Base-by-base conservation (phyloP, 2,888 invertebrate species). In the Toxonevra muliebris region DNA sequence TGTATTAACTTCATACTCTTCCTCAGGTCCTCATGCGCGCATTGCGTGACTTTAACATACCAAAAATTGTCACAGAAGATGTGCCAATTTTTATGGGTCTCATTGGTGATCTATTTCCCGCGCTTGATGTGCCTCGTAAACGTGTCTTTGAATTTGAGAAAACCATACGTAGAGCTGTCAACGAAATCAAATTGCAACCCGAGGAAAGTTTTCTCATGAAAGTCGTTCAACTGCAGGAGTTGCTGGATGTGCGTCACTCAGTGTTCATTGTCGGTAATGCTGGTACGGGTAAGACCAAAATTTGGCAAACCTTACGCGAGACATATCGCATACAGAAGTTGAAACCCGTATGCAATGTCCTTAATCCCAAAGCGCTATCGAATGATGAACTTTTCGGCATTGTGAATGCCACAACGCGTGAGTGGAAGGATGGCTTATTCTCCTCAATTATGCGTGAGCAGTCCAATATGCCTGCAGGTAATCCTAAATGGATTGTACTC, bases 361-460 rank as follows among this genome's bases (percentile, higher is more conserved):
- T 98, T 30, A 96, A 97, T 83, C 97, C 97, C 0, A 97, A 97
- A 84, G 85, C 97, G 10, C 95, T 98, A 50, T 96, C 96, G 4
- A 97, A 96, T 81, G 95, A 97, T 79, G 97, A 97, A 82, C 86
- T 98, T 54, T 98, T 97, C 82, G 97, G 97, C 12, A 91, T 96
- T 64, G 96, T 97, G 69, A 97, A 97, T 87, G 93, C 96, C 1
- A 89, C 95, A 0, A 97, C 97, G 0, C 88, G 97, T 75, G 97
- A 97, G 85, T 97, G 97, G 97, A 96, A 93, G 80, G 87, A 89
- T 86, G 96, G 96, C 30, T 86, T 97, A 62, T 94, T 97, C 83
- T 97, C 97, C 0, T 92, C 93, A 0, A 90, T 97, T 63, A 97
- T 98, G 94, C 87, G 97, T 71, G 97, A 97, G 79, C 93, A 96